A percentile compares a stretch with the other conserved stretches of the same genome.
Evolutionary conservation across 2,113 vertebrate species (phyloP).

Genomic region (Psittacula cyanocephala): DNA sequence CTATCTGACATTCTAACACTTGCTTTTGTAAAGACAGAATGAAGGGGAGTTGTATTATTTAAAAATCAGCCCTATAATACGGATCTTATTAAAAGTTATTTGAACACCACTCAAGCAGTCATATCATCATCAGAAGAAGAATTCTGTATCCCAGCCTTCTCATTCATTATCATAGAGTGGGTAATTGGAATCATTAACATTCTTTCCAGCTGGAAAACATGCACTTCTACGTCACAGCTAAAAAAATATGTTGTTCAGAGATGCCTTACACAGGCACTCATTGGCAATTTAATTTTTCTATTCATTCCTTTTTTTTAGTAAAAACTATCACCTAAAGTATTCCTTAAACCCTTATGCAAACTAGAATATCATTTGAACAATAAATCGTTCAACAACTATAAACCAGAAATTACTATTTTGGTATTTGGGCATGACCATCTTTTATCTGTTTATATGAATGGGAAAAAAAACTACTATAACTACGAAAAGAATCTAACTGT

Average conservation of each 20-base stretch:
- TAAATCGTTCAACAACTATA: background rate
- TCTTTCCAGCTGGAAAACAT: conserved; percentile 2
- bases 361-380: background rate
- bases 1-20: background rate
- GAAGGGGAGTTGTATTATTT: background rate
- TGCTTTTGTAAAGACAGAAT: background rate
- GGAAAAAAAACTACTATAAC: background rate
- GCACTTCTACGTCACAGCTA: background rate
- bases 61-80: background rate
- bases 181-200: conserved; percentile 29
- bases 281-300: background rate
- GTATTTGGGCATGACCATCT: background rate
- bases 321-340: background rate
- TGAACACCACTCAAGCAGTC: background rate
- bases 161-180: background rate
- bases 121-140: background rate
- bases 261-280: background rate
- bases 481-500: background rate
- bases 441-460: background rate
- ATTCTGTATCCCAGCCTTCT: background rate
- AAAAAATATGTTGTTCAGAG: background rate
- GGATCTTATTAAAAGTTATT: background rate
- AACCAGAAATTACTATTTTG: background rate
- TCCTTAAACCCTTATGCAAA: background rate
- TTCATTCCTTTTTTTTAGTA: background rate